Percentiles rank a stretch among this genome's conserved stretches.
These are phyloP conservation scores for Stenolophus ochropezus DNA, from an alignment of 2,888 invertebrate species.

Conservation along the genomic window DNA sequence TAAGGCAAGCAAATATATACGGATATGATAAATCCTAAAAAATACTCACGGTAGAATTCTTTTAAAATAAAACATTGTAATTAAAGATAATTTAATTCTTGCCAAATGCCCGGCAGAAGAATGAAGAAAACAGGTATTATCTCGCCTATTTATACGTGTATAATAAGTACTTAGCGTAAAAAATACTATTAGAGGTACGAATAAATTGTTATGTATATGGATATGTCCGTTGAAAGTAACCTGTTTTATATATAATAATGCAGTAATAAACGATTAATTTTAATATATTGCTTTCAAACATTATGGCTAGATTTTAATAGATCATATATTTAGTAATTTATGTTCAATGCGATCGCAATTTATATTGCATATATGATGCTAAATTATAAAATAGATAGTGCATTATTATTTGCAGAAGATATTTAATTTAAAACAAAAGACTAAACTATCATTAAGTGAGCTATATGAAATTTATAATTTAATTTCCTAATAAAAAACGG, in stretches of 20 bases:
- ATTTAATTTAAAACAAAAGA: background rate
- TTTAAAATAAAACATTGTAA: too few species aligned
- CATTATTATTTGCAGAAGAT: background rate
- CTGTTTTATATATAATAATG: background rate
- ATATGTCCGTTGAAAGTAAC: background rate
- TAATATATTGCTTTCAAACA: background rate
- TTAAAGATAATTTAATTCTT: too few species aligned
- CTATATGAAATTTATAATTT: constrained; percentile 33
- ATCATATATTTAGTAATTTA: background rate
- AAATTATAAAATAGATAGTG: background rate
- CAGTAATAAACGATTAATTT: background rate
- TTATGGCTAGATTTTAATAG: background rate
- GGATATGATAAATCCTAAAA: too few species aligned
- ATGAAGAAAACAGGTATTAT: too few species aligned
- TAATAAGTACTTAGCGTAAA: background rate
- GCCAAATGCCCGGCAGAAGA: too few species aligned
- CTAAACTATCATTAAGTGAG: constrained; percentile 24
- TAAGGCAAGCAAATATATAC: too few species aligned
- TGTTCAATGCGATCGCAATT: background rate
- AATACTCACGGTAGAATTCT: too few species aligned
- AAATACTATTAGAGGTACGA: background rate
- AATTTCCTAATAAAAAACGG: constrained; percentile 6
- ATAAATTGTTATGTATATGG: background rate
- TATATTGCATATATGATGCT: background rate
- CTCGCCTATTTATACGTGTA: background rate